Base-by-base conservation (phyloP, 2,797 vertebrate genomes). In the Oreortyx pictus region DNA sequence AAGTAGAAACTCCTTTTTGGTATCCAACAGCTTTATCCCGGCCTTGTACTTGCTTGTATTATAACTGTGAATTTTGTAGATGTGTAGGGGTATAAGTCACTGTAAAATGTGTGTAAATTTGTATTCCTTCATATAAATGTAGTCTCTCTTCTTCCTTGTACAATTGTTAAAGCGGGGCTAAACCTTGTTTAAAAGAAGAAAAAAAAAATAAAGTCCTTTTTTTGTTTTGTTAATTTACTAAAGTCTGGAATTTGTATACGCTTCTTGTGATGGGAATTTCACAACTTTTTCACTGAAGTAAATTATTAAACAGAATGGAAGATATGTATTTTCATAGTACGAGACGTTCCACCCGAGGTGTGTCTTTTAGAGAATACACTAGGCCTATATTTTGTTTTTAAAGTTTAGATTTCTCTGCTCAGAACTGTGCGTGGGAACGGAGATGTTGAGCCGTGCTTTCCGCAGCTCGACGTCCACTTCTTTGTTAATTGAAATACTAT, bases 261-360 rank as follows among this genome's bases (percentile, higher is more conserved):
- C 96, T 95, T 96, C 96, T 96, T 76, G 96, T 96, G 97, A 97
- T 86, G 95, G 95, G 96, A 91, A 91, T 95, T 94, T 96, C 85
- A 93, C 88, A 96, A 90, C 95, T 98, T 98, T 98, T 98, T 97
- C 97, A 97, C 94, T 95, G 88, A 98, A 97, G 97, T 97, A 98
- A 98, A 97, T 98, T 97, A 98, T 97, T 97, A 96, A 97, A 96
- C 93, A 97, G 93, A 98, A 96, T 94, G 96, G 96, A 94, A 98
- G 96, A 97, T 97, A 97, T 96, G 97, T 98, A 98, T 98, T 98
- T 98, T 98, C 98, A 95, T 98, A 98, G 98, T 97, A 95, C 96
- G 77, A 93, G 94, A 96, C 16, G 96, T 97, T 95, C 93, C 92
- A 96, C 95, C 94, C 94, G 57, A 92, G 87, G 90, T 93, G 90